phyloP scores from a whole-genome alignment of 2,797 vertebrate genomes.

The Notamacropus eugenii region DNA sequence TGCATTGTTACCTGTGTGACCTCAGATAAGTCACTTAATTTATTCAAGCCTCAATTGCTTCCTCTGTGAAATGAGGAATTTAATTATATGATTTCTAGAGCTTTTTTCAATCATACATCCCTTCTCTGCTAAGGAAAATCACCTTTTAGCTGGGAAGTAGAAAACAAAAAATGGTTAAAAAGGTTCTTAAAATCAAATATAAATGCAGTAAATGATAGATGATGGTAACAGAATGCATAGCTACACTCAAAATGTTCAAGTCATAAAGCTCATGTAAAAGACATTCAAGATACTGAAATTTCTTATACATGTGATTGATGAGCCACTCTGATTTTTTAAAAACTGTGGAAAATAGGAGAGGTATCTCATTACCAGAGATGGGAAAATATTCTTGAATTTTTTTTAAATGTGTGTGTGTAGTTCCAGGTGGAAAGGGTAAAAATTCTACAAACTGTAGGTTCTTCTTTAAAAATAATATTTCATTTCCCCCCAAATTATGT shows the following conservation, averaged over 20 bases:
- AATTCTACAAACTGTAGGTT: background rate
- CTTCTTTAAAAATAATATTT: background rate
- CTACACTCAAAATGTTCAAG: background rate
- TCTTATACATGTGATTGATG: background rate
- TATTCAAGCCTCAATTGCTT: constrained; percentile 30
- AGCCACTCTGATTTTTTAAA: background rate
- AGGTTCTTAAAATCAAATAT: background rate
- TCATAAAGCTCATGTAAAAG: background rate
- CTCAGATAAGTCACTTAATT: background rate
- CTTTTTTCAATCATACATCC: background rate
- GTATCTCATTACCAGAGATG: background rate
- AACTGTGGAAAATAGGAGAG: background rate
- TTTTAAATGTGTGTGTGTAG: background rate
- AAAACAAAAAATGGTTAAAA: background rate
- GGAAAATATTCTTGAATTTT: background rate
- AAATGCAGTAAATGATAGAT: background rate
- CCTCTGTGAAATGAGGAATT: constrained; percentile 48
- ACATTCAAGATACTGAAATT: background rate
- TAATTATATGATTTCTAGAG: background rate
- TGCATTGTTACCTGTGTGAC: constrained; percentile 6
- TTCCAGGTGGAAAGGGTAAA: background rate
- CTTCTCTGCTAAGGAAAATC: background rate
- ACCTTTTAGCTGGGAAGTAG: background rate
- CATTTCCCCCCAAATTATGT: background rate
- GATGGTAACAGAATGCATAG: background rate